Percentiles rank a stretch among this genome's conserved stretches.
phyloP scores from a whole-genome alignment of 2,888 invertebrate species.

The Branchinecta sandiegonensis region DNA sequence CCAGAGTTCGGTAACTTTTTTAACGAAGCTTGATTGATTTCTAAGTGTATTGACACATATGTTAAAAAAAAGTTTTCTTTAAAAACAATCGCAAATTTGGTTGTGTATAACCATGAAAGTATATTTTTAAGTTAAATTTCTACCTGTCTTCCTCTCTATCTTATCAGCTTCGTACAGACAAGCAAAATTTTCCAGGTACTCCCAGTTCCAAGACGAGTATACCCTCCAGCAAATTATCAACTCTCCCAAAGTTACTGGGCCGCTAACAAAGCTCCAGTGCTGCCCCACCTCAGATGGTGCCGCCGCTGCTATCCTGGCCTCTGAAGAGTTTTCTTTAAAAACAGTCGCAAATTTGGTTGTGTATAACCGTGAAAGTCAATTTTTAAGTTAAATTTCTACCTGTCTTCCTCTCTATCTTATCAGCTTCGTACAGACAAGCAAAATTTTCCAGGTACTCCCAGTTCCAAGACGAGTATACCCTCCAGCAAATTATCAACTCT shows the following conservation, averaged over 20 bases:
- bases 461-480: slow-evolving; percentile 73
- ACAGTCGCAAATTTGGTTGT: too few relatives aligned
- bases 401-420: slow-evolving; percentile 23
- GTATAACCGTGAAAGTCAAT: too few relatives aligned
- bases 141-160: slow-evolving; percentile 16
- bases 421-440: too few relatives aligned
- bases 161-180: slow-evolving; percentile 19
- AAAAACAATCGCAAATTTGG: too few relatives aligned
- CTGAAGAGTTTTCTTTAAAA: slow-evolving; percentile 53
- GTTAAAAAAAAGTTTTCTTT: too few relatives aligned
- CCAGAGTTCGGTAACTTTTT: too few relatives aligned
- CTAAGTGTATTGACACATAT: too few relatives aligned
- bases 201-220: slow-evolving; percentile 86
- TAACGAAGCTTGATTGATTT: too few relatives aligned
- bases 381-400: too few relatives aligned
- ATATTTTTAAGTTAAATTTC: too few relatives aligned
- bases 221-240: slow-evolving; percentile 74
- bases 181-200: slow-evolving; percentile 43
- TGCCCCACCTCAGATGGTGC: slow-evolving; percentile 98
- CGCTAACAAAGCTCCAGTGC: slow-evolving; percentile 89
- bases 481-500: slow-evolving; percentile 77
- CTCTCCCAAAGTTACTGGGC: slow-evolving; percentile 75
- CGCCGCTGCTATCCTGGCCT: slow-evolving; percentile 78
- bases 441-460: slow-evolving; percentile 57
- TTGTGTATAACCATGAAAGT: too few relatives aligned